Percentiles rank a stretch among this genome's conserved stretches.
These are phyloP conservation scores for Lordiphosa fenestrarum DNA, from an alignment of 2,888 invertebrate species.

Conservation along the genomic window DNA sequence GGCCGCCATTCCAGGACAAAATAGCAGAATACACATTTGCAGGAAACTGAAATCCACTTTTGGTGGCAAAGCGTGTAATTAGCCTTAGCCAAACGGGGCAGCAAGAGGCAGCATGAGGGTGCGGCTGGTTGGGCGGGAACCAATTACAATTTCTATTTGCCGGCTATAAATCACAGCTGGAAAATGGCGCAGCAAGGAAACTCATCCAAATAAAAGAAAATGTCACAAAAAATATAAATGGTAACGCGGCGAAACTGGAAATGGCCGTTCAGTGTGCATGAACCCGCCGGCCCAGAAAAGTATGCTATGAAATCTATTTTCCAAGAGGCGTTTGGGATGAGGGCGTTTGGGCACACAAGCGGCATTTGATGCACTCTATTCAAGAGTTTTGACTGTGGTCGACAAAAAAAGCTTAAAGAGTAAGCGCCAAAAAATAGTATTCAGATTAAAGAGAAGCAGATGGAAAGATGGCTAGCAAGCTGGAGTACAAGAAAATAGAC, in stretches of 20 bases:
- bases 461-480: background rate
- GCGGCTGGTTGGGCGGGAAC: slow-evolving; percentile 16
- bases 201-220: slow-evolving; percentile 17
- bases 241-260: slow-evolving; percentile 29
- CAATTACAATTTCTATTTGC: slow-evolving; percentile 60
- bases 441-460: background rate
- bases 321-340: slow-evolving; percentile 32
- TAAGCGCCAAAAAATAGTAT: slow-evolving; percentile 2
- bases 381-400: slow-evolving; percentile 48
- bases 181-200: slow-evolving; percentile 35
- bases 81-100: slow-evolving; percentile 18
- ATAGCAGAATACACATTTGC: slow-evolving; percentile 8
- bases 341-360: slow-evolving; percentile 9
- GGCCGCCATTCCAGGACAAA: slow-evolving; percentile 26
- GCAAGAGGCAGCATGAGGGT: background rate
- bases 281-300: slow-evolving; percentile 27
- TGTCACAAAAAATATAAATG: slow-evolving; percentile 25
- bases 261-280: slow-evolving; percentile 16
- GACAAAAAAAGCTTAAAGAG: slow-evolving; percentile 9
- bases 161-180: slow-evolving; percentile 48
- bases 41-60: slow-evolving; percentile 46
- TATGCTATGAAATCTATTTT: slow-evolving; percentile 45
- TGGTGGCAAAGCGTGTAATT: slow-evolving; percentile 54
- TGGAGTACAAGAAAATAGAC: slow-evolving; percentile 2
- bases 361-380: slow-evolving; percentile 37